A percentile compares a stretch with the other conserved stretches of the same genome.
Evolutionary conservation across 1,140 invertebrate genomes (phyloP).

Genomic region (Listronotus oregonensis): DNA sequence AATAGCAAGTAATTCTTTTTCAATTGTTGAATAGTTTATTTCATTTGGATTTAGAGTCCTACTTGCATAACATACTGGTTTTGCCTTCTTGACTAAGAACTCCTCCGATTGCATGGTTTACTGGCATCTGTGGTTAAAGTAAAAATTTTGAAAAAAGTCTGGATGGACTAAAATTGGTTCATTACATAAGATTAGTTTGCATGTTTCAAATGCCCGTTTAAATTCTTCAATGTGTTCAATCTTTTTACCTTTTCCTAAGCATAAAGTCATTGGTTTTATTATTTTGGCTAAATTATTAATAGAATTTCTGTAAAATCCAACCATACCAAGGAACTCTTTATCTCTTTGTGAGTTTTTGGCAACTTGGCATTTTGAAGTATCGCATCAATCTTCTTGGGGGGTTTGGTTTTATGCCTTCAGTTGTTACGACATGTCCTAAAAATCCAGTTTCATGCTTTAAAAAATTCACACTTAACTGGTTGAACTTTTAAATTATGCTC

Average conservation of each 20-base stretch:
- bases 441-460: no score
- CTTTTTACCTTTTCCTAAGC: slow-evolving; percentile 14
- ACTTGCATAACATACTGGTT: slow-evolving; percentile 9
- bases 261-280: slow-evolving; percentile 28
- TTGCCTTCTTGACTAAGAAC: slow-evolving; percentile 22
- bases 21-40: slow-evolving; percentile 7
- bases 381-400: slow-evolving; percentile 32
- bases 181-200: slow-evolving; percentile 19
- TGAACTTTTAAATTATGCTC: slow-evolving; percentile 5
- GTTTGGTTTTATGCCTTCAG: slow-evolving; percentile 39
- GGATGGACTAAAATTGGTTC: slow-evolving; percentile 32
- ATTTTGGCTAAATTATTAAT: slow-evolving; percentile 34
- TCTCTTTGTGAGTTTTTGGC: slow-evolving; percentile 39
- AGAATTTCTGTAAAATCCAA: slow-evolving; percentile 40
- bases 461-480: slow-evolving; percentile 16
- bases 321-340: slow-evolving; percentile 36
- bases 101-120: slow-evolving; percentile 11
- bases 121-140: slow-evolving; percentile 38
- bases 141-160: slow-evolving; percentile 43
- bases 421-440: slow-evolving; percentile 36
- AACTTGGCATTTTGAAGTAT: slow-evolving; percentile 36
- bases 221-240: slow-evolving; percentile 1
- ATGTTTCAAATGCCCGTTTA: slow-evolving; percentile 9
- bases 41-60: slow-evolving; percentile 10
- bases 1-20: slow-evolving; percentile 2